These are phyloP conservation scores for Platalea minor DNA, from an alignment of 2,797 vertebrate species.

Conservation along the genomic window DNA sequence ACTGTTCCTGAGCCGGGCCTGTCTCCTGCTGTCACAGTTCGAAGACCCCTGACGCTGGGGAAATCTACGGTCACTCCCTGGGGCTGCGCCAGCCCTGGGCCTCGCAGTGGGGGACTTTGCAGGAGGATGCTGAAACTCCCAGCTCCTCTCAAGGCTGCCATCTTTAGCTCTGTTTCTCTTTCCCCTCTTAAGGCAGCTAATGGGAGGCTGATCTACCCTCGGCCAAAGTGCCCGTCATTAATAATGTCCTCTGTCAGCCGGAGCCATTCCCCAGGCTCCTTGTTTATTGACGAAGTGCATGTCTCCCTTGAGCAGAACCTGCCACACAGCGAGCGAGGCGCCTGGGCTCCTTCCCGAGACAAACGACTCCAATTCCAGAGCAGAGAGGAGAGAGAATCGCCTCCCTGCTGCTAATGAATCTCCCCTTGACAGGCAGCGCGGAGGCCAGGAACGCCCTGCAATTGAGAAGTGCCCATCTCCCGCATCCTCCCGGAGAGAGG, in stretches of 20 bases:
- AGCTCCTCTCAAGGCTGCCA: background rate
- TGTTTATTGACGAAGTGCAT: conserved; percentile 35
- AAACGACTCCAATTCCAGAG: conserved; percentile 50
- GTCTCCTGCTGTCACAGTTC: background rate
- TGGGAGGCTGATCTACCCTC: conserved; percentile 1
- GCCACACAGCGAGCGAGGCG: background rate
- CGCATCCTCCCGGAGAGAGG: background rate
- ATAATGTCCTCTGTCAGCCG: conserved; percentile 41
- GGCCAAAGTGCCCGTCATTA: background rate
- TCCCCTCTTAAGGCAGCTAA: conserved; percentile 10
- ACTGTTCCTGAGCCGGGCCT: background rate
- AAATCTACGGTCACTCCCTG: background rate
- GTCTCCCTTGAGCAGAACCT: conserved; percentile 53
- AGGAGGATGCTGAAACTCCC: background rate
- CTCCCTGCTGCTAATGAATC: conserved; percentile 14
- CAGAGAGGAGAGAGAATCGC: background rate
- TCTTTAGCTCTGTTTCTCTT: conserved; percentile 4
- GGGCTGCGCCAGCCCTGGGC: background rate
- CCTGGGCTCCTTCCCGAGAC: conserved; percentile 14
- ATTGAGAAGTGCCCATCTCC: background rate
- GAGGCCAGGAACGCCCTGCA: background rate
- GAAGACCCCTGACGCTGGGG: background rate
- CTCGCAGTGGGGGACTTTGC: background rate
- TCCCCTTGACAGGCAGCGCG: background rate
- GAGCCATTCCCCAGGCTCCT: conserved; percentile 23